Base-by-base conservation (phyloP, 2,888 invertebrate genomes). In the Rhopalosiphum nymphaeae region DNA sequence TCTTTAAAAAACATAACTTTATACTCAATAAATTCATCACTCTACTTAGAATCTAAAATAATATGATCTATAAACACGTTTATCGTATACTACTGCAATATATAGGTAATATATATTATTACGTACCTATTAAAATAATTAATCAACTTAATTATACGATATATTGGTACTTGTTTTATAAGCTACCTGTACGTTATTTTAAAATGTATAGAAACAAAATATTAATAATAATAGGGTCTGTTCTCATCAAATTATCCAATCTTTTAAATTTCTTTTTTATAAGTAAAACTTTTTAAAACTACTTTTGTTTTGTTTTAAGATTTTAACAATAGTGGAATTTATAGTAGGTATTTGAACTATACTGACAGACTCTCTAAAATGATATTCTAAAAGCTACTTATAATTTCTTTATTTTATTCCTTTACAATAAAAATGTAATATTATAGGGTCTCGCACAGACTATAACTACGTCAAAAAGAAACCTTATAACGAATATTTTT, bases 341-440 rank as follows among this genome's bases (percentile, higher is more conserved):
- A 7, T 67, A 67, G 36, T 67, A 67, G 67, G 67, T 67, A 67
- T n/a, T 67, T 67, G 67, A 67, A 67, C 36, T 67, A 16, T 67
- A 67, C 36, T 67, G 67, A 67, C 36, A 36, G 67, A 36, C 5
- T 67, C n/a, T 67, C 7, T 9, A 67, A 36, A 67, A 67, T 67
- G 5, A 67, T 67, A 67, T 36, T 36, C 16, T 36, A 36, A 67
- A 67, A 36, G 67, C 67, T n/a, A 67, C 67, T 67, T 36, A 67
- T 67, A 67, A 67, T 67, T 67, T 67, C 36, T 67, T 67, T 67
- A 36, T 67, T 36, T 67, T 36, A 67, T 67, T 67, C 21, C 36
- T 67, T 67, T 36, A 67, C 36, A n/a, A 67, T 67, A 67, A 67
- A 67, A 67, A 67, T 67, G 67, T 67, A 67, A 67, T 67, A 67